A percentile compares a stretch with the other conserved stretches of the same genome.
Conservation (phyloP, 1,140 invertebrate genomes). For the Zaprionus tsacasi region DNA sequence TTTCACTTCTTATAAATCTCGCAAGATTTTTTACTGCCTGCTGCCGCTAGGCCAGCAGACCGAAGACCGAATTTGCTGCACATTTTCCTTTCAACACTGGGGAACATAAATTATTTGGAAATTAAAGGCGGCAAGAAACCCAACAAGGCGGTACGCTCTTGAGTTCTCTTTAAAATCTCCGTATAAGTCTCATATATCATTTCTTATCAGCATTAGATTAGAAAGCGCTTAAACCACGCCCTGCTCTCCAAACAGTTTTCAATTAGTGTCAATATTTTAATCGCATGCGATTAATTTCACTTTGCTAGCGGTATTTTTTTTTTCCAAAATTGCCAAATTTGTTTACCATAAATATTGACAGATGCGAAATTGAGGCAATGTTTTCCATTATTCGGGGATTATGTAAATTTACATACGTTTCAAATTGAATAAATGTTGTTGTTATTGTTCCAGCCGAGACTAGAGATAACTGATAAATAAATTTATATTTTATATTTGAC, state of each 20-base stretch:
- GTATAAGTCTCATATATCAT: conserved; percentile 50
- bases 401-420: conserved; percentile 8
- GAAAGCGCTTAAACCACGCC: conserved; percentile 4
- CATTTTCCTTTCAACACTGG: conserved; percentile 24
- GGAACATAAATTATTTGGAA: conserved; percentile 53
- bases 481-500: no score
- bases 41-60: neutral
- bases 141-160: neutral
- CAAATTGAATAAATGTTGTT: neutral
- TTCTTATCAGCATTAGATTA: conserved; percentile 52
- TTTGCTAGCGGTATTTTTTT: conserved; percentile 46
- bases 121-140: conserved; percentile 43
- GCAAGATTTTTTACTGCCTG: conserved; percentile 41
- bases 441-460: neutral
- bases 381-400: conserved; percentile 22
- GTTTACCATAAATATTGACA: conserved; percentile 52
- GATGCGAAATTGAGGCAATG: conserved; percentile 39
- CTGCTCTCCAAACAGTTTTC: conserved; percentile 38
- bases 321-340: conserved; percentile 42
- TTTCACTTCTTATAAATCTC: conserved; percentile 79
- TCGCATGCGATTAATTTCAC: conserved; percentile 65
- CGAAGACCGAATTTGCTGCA: conserved; percentile 21
- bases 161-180: conserved; percentile 44
- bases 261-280: conserved; percentile 75
- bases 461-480: no score